These are phyloP conservation scores for Bombyx huttoni DNA, from an alignment of 2,888 invertebrate genomes.

Conservation along the genomic window DNA sequence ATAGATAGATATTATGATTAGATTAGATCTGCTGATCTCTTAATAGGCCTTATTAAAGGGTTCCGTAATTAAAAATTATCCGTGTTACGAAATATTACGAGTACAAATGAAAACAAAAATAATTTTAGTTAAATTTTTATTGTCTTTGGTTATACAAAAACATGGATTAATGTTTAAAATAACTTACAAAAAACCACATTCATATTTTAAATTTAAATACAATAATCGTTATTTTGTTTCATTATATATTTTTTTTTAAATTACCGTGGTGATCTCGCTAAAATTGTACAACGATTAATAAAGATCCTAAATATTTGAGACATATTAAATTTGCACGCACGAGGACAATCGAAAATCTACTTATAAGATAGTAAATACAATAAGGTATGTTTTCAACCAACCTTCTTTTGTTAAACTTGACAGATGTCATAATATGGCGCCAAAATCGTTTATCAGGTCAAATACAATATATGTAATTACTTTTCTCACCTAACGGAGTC, in stretches of 20 bases:
- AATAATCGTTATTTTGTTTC: slow-evolving; percentile 6
- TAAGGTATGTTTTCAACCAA: neutral
- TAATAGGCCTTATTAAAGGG: too few relatives aligned
- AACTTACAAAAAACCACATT: slow-evolving; percentile 70
- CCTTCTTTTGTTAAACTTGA: neutral
- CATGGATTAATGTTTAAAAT: slow-evolving; percentile 71
- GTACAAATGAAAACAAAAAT: slow-evolving; percentile 11
- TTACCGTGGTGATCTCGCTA: neutral
- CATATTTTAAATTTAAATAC: slow-evolving; percentile 17
- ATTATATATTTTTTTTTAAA: neutral
- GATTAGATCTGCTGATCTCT: too few relatives aligned
- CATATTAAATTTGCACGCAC: neutral
- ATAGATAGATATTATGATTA: too few relatives aligned
- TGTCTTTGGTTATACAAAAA: slow-evolving; percentile 74
- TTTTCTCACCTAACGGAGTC: too few relatives aligned
- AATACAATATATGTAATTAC: too few relatives aligned
- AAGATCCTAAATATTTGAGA: neutral
- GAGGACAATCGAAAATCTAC: neutral
- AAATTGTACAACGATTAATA: neutral
- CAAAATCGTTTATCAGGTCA: too few relatives aligned
- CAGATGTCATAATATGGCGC: neutral
- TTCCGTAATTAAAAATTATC: too few relatives aligned
- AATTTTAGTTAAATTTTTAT: slow-evolving; percentile 69
- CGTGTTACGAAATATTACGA: too few relatives aligned
- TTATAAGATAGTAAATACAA: neutral